Evolutionary conservation across 2,888 invertebrate genomes (phyloP).

Genomic region (Dryobotodes eremita): DNA sequence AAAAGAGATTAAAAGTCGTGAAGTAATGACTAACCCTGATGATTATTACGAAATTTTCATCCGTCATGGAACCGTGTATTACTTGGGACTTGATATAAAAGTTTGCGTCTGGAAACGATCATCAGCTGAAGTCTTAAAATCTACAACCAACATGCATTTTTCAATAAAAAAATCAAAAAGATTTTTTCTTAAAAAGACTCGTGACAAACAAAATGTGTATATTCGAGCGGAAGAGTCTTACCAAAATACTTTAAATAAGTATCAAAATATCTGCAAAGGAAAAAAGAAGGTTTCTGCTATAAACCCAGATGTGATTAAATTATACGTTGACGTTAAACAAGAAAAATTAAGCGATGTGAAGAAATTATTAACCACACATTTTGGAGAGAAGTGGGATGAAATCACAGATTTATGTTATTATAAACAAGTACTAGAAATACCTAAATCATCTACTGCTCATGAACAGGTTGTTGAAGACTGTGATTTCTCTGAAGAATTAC

Average conservation of each 20-base stretch:
- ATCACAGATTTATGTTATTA: constrained; percentile 43
- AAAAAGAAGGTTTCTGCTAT: constrained; percentile 48
- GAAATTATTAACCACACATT: constrained; percentile 52
- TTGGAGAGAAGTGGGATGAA: constrained; percentile 51
- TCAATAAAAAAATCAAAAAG: constrained; percentile 45
- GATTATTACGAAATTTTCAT: constrained; percentile 42
- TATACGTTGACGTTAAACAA: constrained; percentile 43
- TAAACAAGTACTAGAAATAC: constrained; percentile 39
- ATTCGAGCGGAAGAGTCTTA: constrained; percentile 47
- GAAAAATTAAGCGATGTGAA: constrained; percentile 46
- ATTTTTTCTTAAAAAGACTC: constrained; percentile 42
- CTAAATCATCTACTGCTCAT: constrained; percentile 42
- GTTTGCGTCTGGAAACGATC: constrained; percentile 41
- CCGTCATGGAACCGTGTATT: constrained; percentile 40
- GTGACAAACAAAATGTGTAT: constrained; percentile 39
- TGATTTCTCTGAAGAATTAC: constrained; percentile 44
- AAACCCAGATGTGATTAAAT: constrained; percentile 38
- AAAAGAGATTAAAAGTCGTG: constrained; percentile 46
- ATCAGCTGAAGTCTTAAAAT: constrained; percentile 45
- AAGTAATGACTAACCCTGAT: constrained; percentile 39
- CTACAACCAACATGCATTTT: constrained; percentile 43
- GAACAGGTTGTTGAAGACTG: constrained; percentile 43
- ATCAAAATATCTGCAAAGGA: constrained; percentile 47
- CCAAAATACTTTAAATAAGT: constrained; percentile 38
- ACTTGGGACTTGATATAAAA: constrained; percentile 38